Percentiles rank a stretch among this genome's conserved stretches.
These are phyloP conservation scores for Loriculus beryllinus DNA, from an alignment of 2,797 vertebrate genomes.

Conservation along the genomic window DNA sequence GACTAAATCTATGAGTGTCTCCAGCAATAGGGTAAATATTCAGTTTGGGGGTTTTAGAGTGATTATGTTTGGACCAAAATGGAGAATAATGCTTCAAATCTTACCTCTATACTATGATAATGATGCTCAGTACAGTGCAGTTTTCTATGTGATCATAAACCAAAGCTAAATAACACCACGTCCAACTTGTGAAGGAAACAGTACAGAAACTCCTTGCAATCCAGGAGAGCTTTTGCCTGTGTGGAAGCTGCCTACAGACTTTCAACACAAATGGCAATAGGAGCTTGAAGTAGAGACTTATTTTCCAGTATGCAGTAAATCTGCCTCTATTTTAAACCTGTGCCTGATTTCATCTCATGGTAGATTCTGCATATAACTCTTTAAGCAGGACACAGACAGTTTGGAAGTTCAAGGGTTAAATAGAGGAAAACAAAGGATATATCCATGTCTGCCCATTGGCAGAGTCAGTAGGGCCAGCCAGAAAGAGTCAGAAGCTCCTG, in stretches of 20 bases:
- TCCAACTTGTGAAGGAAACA: background rate
- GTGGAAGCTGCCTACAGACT: background rate
- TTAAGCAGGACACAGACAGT: background rate
- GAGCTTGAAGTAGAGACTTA: background rate
- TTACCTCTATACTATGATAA: background rate
- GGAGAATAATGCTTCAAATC: background rate
- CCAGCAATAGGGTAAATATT: background rate
- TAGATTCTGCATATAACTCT: background rate
- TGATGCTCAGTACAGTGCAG: accelerated
- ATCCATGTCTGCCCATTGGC: background rate
- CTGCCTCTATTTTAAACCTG: background rate
- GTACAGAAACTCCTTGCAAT: background rate
- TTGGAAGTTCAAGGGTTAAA: background rate
- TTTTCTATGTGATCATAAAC: background rate
- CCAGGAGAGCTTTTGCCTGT: background rate
- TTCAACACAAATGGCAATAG: background rate
- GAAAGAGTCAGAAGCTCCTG: background rate
- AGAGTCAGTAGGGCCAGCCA: background rate
- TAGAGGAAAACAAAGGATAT: background rate
- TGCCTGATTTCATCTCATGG: background rate
- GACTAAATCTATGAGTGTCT: background rate
- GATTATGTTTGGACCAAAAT: background rate
- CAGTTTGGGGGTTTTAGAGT: background rate
- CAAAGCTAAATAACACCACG: background rate
- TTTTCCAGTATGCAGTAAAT: background rate